A percentile compares a stretch with the other conserved stretches of the same genome.
phyloP scores from a whole-genome alignment of 2,888 invertebrate genomes.

The Drosophila austrosaltans region DNA sequence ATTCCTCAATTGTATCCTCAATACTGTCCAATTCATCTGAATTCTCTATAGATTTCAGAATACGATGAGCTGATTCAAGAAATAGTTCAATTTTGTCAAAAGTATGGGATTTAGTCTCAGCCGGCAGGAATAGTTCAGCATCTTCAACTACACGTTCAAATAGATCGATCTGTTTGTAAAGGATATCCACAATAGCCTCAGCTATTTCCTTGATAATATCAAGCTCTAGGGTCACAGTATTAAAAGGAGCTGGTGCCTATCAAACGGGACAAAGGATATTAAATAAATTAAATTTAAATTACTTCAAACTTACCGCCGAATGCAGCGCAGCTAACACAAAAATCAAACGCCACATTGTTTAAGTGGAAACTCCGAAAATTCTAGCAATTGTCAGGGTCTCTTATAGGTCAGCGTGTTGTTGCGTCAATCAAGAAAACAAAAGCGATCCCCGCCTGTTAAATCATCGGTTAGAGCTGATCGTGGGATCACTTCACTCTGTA shows the following conservation, averaged over 20 bases:
- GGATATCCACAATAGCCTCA: slow-evolving; percentile 16
- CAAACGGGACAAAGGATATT: too few species aligned
- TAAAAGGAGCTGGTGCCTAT: slow-evolving; percentile 24
- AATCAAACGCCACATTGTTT: slow-evolving; percentile 43
- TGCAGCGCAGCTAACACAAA: slow-evolving; percentile 35
- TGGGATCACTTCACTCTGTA: slow-evolving; percentile 43
- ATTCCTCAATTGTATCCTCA: slow-evolving; percentile 8
- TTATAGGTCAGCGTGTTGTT: slow-evolving; percentile 13
- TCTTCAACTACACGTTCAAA: slow-evolving; percentile 44
- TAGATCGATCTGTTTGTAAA: slow-evolving; percentile 32
- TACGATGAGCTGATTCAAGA: background rate
- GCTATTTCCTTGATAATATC: slow-evolving; percentile 39
- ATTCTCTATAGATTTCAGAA: slow-evolving; percentile 8
- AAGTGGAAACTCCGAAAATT: background rate
- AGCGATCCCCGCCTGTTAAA: slow-evolving; percentile 16
- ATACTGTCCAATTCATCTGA: slow-evolving; percentile 9
- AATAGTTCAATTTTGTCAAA: slow-evolving; percentile 35
- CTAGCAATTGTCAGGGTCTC: background rate
- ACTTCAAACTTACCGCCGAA: slow-evolving; percentile 39
- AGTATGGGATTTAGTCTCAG: slow-evolving; percentile 9
- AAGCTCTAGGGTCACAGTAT: slow-evolving; percentile 36
- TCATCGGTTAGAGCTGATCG: slow-evolving; percentile 20
- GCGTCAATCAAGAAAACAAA: slow-evolving; percentile 28
- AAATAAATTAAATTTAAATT: too few species aligned
- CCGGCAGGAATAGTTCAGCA: slow-evolving; percentile 28